Evolutionary conservation across 2,113 vertebrate species (phyloP), one percentile per base, ranked within the genome.

Genomic region (Rhipidura dahli): DNA sequence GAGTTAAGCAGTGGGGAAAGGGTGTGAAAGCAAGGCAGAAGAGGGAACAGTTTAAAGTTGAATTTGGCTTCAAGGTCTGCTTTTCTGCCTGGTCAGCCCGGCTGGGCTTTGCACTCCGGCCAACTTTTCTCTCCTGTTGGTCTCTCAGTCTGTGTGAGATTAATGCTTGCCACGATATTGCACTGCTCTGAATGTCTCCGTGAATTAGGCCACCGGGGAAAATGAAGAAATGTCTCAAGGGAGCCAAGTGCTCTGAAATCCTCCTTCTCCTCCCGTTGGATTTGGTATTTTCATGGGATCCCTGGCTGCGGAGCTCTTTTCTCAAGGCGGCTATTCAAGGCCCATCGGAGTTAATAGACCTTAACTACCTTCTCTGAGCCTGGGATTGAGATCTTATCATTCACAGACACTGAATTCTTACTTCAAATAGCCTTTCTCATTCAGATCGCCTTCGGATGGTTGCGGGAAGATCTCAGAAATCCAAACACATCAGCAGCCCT

Each of bases 401-500:
- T 8, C 91, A 56, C 86, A 94, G 68, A 75, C 89, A 3, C 14
- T 7, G 73, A 86, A 66, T 90, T 81, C 80, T 56, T 73, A 1
- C 37, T 91, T 57, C 69, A 45, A 70, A 49, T 20, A 56, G 49
- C 56, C 57, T 91, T 94, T 95, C 93, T 95, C 33, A 93, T 93
- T 93, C 80, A 92, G 73, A 91, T 81, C 37, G 1, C 3, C 0
- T 54, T 78, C 49, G 10, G 49, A 31, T 81, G 75, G 30, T 23
- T 90, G 23, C 19, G 60, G 76, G 47, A 63, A 93, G 33, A 8
- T 20, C 64, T 86, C 70, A 63, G 42, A 77, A 83, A 66, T 66
- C 45, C 85, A 17, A 56, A 40, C 10, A 11, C 44, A 5, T 24
- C 40, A 3, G 26, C 10, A 18, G 24, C 54, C 30, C 33, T 53